Evolutionary conservation across 1,140 invertebrate species (phyloP).

Genomic region (Calephelis virginiensis): DNA sequence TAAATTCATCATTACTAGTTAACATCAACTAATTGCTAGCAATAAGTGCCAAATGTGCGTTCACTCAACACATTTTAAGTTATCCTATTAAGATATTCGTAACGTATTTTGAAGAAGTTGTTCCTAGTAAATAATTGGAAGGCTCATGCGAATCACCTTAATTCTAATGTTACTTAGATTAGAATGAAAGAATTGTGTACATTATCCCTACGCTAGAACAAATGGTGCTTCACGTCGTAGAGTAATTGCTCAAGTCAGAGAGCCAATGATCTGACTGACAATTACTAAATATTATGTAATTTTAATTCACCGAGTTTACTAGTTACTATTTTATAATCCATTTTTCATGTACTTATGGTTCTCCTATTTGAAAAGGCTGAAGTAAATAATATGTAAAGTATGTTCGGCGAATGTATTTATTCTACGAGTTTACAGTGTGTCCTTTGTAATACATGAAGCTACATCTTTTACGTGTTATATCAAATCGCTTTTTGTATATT

Average conservation of each 20-base stretch:
- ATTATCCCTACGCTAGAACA: slow-evolving; percentile 77
- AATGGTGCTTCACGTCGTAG: slow-evolving; percentile 77
- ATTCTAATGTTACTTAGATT: slow-evolving; percentile 70
- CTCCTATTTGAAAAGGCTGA: slow-evolving; percentile 77
- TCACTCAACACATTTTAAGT: slow-evolving; percentile 60
- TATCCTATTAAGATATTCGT: slow-evolving; percentile 59
- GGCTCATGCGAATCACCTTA: slow-evolving; percentile 61
- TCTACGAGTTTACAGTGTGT: slow-evolving; percentile 47
- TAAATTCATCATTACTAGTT: not conserved
- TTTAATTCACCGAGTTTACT: slow-evolving; percentile 72
- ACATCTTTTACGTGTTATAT: slow-evolving; percentile 58
- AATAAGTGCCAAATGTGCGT: slow-evolving; percentile 71
- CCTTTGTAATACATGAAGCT: slow-evolving; percentile 28
- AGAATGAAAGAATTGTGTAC: slow-evolving; percentile 70
- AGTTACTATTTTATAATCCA: slow-evolving; percentile 75
- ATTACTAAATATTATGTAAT: slow-evolving; percentile 52
- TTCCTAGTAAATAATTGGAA: slow-evolving; percentile 74
- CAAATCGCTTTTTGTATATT: slow-evolving; percentile 73
- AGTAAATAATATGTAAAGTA: slow-evolving; percentile 61
- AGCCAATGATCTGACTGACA: slow-evolving; percentile 35
- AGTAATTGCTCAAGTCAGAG: slow-evolving; percentile 42
- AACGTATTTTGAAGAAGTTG: slow-evolving; percentile 72
- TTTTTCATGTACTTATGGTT: slow-evolving; percentile 67
- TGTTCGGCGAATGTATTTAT: slow-evolving; percentile 59
- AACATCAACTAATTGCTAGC: slow-evolving; percentile 39